These are phyloP conservation scores for Cheirogaleus medius DNA, from an alignment of 2,113 vertebrate genomes.

Conservation along the genomic window DNA sequence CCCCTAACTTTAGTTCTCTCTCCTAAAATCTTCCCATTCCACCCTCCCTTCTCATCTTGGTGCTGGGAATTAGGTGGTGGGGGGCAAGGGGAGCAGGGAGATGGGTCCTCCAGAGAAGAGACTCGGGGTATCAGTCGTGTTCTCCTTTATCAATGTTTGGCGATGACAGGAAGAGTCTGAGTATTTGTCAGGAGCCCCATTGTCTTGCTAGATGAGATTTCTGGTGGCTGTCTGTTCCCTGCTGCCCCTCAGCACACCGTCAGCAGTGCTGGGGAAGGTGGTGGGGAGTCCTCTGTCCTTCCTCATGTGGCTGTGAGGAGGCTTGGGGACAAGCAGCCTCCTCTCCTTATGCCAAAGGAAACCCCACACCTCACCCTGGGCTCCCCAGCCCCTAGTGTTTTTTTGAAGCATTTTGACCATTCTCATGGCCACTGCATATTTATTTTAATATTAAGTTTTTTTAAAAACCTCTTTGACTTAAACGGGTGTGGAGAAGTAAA, in stretches of 20 bases:
- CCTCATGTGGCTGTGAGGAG: constrained; percentile 61
- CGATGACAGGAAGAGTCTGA: constrained; percentile 79
- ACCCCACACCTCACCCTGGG: constrained; percentile 51
- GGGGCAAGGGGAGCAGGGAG: neutral
- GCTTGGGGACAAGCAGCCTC: constrained; percentile 38
- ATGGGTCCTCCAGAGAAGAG: constrained; percentile 30
- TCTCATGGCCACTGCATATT: constrained; percentile 79
- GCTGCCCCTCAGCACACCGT: constrained; percentile 72
- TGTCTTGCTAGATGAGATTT: constrained; percentile 85
- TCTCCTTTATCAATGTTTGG: constrained; percentile 86
- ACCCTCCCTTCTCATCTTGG: constrained; percentile 65
- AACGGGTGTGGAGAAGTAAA: constrained; percentile 79
- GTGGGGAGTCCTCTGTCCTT: constrained; percentile 32
- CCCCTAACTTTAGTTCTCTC: constrained; percentile 28
- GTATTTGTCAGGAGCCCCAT: constrained; percentile 80
- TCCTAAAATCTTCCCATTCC: constrained; percentile 46
- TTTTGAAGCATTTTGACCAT: constrained; percentile 78
- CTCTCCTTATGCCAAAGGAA: constrained; percentile 79
- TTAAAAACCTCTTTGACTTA: constrained; percentile 76
- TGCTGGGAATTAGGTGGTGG: constrained; percentile 64
- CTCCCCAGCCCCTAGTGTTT: constrained; percentile 64
- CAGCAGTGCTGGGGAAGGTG: constrained; percentile 80
- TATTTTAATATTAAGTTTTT: constrained; percentile 80
- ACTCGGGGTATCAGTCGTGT: constrained; percentile 82
- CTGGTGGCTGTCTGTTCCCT: constrained; percentile 79